These are phyloP conservation scores for Encarsia formosa DNA, from an alignment of 2,888 invertebrate genomes.

Conservation along the genomic window DNA sequence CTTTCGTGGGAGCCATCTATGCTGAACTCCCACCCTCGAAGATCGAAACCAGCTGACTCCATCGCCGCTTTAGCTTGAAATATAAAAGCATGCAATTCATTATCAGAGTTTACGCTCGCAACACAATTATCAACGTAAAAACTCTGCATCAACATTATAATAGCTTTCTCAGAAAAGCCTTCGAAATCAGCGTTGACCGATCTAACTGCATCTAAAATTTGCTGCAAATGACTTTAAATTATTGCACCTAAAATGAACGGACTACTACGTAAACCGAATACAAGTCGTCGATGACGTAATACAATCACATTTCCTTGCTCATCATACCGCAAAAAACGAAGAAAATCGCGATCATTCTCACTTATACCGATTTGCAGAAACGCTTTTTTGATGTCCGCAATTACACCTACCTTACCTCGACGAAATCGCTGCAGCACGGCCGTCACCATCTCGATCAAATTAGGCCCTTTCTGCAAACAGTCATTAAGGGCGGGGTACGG, in stretches of 20 bases:
- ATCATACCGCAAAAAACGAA: constrained; percentile 32
- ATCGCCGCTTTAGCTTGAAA: neutral
- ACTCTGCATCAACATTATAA: neutral
- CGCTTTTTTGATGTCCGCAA: constrained; percentile 27
- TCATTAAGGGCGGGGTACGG: constrained; percentile 32
- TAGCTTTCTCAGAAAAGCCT: too few relatives aligned
- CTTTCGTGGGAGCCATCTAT: neutral
- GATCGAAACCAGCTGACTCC: neutral
- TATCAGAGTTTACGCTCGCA: neutral
- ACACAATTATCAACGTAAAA: neutral
- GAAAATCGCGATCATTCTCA: constrained; percentile 25
- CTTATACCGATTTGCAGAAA: constrained; percentile 28
- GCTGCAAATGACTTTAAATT: too few relatives aligned
- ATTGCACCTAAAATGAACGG: constrained; percentile 28
- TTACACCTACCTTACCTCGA: constrained; percentile 21
- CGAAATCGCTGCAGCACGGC: constrained; percentile 25
- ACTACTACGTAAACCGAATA: constrained; percentile 32
- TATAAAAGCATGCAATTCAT: neutral
- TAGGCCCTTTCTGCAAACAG: constrained; percentile 28
- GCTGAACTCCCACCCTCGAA: neutral
- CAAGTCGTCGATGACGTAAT: constrained; percentile 29
- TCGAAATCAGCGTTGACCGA: too few relatives aligned
- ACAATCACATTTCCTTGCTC: constrained; percentile 8
- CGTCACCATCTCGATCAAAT: constrained; percentile 29
- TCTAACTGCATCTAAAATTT: too few relatives aligned